Percentiles rank a stretch among this genome's conserved stretches.
Evolutionary conservation across 2,113 vertebrate species (phyloP).

Genomic region (Rhinichthys klamathensis): DNA sequence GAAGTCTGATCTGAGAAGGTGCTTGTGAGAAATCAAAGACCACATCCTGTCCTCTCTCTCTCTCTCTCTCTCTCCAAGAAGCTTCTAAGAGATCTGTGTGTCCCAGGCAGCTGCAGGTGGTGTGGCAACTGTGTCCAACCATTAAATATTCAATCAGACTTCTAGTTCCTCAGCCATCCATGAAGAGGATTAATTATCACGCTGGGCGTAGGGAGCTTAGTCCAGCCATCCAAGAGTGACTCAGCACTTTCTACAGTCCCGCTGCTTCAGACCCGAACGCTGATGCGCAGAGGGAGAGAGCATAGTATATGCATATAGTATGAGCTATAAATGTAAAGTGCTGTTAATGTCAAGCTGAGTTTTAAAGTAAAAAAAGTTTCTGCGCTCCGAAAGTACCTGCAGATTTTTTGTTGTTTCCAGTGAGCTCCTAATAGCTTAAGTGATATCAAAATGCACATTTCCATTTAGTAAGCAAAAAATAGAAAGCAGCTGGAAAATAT

Average conservation of each 20-base stretch:
- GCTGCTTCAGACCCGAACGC: conserved; percentile 19
- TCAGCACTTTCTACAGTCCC: conserved; percentile 47
- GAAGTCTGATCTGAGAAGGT: conserved; percentile 27
- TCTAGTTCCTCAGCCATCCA: conserved; percentile 53
- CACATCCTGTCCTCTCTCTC: conserved; percentile 14
- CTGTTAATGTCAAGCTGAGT: neutral
- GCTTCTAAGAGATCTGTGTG: conserved; percentile 21
- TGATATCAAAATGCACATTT: neutral
- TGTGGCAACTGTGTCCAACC: conserved; percentile 37
- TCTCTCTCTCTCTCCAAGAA: conserved; percentile 4
- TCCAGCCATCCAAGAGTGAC: conserved; percentile 51
- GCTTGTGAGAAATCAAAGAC: conserved; percentile 43
- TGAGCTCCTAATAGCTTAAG: neutral
- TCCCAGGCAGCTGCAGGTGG: conserved; percentile 47
- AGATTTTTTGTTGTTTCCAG: neutral
- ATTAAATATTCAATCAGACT: conserved; percentile 57
- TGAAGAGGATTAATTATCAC: conserved; percentile 61
- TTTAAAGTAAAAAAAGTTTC: neutral
- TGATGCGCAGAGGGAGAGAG: neutral
- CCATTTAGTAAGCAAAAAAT: neutral
- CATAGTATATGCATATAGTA: conserved; percentile 15
- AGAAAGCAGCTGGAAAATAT: neutral
- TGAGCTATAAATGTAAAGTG: conserved; percentile 27
- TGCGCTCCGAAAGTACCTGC: neutral
- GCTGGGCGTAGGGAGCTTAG: conserved; percentile 46